Evolutionary conservation across 1,140 invertebrate genomes (phyloP), one percentile per base, ranked within the genome.

Genomic region (Hyphantria cunea): DNA sequence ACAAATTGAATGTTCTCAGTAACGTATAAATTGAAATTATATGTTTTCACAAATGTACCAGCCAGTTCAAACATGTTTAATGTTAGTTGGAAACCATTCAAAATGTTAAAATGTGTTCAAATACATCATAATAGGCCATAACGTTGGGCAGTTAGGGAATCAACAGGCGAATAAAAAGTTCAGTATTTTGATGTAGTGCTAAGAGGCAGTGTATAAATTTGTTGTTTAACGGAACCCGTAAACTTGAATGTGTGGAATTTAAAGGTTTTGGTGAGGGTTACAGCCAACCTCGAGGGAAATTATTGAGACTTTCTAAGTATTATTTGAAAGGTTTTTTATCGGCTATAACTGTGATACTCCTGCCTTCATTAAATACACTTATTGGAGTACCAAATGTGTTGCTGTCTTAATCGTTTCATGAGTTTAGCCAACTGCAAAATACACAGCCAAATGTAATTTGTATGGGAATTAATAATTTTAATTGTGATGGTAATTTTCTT

Each of bases 121-220:
- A 68, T 69, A 69, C 68, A 52, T 49, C 56, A 65, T 76, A 73
- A 79, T 74, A 68, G 77, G 41, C 72, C 33, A 76, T 78, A 70
- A 78, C 32, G 49, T 54, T 45, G 39, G 53, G 49, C 65, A 66
- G 60, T 68, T 67, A 63, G 52, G 54, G 70, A 55, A 73, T 75
- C 76, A 79, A 79, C 76, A 79, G 76, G 76, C 76, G 37, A 45
- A 69, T 79, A 79, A 79, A 76, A 76, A 72, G 51, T 69, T 70
- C 68, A 25, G 39, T 55, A n/a, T 39, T 60, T 51, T 60, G 56
- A 60, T 48, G 48, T 51, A 60, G 56, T 60, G 56, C 50, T 60
- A 60, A 60, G 34, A 47, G 56, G 34, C 37, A 11, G 10, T 15
- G 13, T 17, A 60, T 59, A 59, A 50, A 60, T 51, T 59, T 59